These are phyloP conservation scores for Hemiscyllium ocellatum DNA, from an alignment of 2,113 vertebrate genomes.

Conservation along the genomic window DNA sequence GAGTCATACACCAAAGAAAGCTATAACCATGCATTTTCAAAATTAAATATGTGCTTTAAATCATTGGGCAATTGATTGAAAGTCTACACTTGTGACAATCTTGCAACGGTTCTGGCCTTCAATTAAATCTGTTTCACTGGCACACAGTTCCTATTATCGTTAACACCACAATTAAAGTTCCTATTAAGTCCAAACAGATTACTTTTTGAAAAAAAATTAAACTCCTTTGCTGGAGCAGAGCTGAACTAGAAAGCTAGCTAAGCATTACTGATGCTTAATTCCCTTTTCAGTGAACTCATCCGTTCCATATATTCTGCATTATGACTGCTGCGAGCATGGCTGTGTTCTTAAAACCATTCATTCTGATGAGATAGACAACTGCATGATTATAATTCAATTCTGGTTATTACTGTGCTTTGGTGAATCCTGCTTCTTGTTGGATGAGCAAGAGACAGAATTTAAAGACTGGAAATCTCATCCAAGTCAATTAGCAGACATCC, in stretches of 20 bases:
- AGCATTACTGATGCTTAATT: not conserved
- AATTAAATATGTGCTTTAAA: not conserved
- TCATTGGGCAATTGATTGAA: not conserved
- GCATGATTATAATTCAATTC: not conserved
- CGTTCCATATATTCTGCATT: not conserved
- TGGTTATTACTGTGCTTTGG: not conserved
- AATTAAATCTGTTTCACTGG: not conserved
- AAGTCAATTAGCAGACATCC: not conserved
- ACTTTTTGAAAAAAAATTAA: too few relatives aligned
- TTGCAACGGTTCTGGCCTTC: not conserved
- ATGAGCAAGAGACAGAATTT: not conserved
- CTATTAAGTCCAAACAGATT: not conserved
- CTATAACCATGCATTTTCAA: not conserved
- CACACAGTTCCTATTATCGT: not conserved
- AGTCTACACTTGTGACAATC: not conserved
- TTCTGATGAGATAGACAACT: not conserved
- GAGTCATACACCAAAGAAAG: not conserved
- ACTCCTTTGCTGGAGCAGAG: not conserved
- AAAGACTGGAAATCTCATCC: not conserved
- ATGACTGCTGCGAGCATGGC: not conserved
- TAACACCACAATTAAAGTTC: not conserved
- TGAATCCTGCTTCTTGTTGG: not conserved
- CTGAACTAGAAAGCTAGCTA: not conserved
- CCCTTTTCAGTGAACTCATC: not conserved
- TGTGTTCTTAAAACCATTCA: not conserved